These are phyloP conservation scores for Heliothis virescens DNA, from an alignment of 1,140 invertebrate species.

Conservation along the genomic window DNA sequence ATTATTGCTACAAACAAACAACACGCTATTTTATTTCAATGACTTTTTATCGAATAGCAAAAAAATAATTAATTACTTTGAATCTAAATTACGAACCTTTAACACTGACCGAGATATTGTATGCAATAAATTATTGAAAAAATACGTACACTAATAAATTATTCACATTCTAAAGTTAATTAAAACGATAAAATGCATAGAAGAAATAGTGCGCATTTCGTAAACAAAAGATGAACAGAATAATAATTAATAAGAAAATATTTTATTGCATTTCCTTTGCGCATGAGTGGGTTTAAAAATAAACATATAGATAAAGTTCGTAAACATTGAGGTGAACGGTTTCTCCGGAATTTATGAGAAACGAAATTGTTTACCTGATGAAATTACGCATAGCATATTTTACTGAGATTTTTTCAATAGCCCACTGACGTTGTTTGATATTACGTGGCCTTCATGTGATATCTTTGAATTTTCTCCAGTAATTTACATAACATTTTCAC, in stretches of 20 bases:
- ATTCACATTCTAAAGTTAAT: constrained; percentile 25
- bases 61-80: constrained; percentile 61
- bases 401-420: constrained; percentile 12
- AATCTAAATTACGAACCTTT: constrained; percentile 58
- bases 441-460: neutral
- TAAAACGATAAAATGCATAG: constrained; percentile 31
- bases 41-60: constrained; percentile 43
- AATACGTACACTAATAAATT: constrained; percentile 19
- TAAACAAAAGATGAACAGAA: constrained; percentile 76
- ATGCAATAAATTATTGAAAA: constrained; percentile 58
- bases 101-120: constrained; percentile 41
- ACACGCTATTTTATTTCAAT: constrained; percentile 44
- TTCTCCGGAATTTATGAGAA: constrained; percentile 52
- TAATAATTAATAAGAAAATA: constrained; percentile 78
- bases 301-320: constrained; percentile 64
- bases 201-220: constrained; percentile 48
- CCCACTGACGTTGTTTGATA: neutral
- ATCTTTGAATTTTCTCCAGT: neutral
- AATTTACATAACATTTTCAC: neutral
- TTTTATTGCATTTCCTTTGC: constrained; percentile 68
- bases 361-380: constrained; percentile 45
- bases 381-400: constrained; percentile 45
- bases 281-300: constrained; percentile 56
- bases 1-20: constrained; percentile 4
- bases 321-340: constrained; percentile 69